phyloP scores from a whole-genome alignment of 2,113 vertebrate species.

The Gobiocypris rarus region DNA sequence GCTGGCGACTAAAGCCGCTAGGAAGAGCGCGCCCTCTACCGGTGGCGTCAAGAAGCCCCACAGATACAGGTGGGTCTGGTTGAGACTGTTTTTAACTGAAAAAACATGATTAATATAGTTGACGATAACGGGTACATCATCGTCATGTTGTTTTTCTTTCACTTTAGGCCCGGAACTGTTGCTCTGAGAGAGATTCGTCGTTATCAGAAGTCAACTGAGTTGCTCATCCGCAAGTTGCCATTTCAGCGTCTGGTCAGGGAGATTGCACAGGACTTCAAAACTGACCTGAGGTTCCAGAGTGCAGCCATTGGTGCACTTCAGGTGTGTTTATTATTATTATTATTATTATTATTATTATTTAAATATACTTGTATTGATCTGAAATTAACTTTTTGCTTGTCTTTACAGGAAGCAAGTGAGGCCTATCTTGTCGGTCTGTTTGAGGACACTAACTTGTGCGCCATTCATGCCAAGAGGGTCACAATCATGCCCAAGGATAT shows the following conservation, averaged over 20 bases:
- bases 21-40: constrained; percentile 85
- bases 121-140: neutral
- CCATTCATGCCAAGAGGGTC: constrained; percentile 82
- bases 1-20: constrained; percentile 85
- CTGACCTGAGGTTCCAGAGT: constrained; percentile 83
- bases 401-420: constrained; percentile 78
- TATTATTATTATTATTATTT: too few relatives aligned
- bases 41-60: constrained; percentile 86
- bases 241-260: constrained; percentile 83
- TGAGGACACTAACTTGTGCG: constrained; percentile 83
- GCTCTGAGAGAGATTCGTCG: constrained; percentile 82
- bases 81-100: neutral
- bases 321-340: constrained; percentile 54
- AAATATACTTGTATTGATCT: too few relatives aligned
- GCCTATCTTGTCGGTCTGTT: constrained; percentile 82
- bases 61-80: constrained; percentile 77
- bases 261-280: constrained; percentile 83
- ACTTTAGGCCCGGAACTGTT: constrained; percentile 77
- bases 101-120: too few relatives aligned
- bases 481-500: constrained; percentile 87
- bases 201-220: constrained; percentile 83
- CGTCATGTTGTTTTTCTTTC: neutral
- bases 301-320: constrained; percentile 83
- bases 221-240: constrained; percentile 82
- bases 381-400: neutral